Evolutionary conservation across 2,888 invertebrate genomes (phyloP).

Genomic region (Ophonus ardosiacus): DNA sequence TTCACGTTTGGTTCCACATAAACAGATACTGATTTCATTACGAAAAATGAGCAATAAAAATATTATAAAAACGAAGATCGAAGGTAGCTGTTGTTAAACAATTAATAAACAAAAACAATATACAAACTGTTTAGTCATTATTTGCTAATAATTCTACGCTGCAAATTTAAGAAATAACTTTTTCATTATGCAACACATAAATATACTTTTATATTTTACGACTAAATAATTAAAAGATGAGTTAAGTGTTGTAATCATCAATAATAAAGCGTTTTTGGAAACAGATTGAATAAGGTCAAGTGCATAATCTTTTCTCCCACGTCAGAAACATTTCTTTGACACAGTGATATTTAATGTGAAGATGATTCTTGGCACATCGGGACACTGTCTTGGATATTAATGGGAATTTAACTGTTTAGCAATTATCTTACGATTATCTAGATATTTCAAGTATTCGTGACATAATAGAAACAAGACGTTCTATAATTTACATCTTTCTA

Average conservation of each 20-base stretch:
- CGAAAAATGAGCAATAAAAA: not conserved
- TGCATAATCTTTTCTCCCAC: conserved; percentile 26
- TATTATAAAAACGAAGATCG: not conserved
- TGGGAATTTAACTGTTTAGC: conserved; percentile 11
- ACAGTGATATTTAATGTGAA: conserved; percentile 37
- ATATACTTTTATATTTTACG: not conserved
- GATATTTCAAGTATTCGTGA: not conserved
- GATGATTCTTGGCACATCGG: conserved; percentile 3
- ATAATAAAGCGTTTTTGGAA: not conserved
- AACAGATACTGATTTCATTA: not conserved
- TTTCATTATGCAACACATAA: conserved; percentile 7
- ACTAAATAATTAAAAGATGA: conserved; percentile 3
- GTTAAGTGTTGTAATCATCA: not conserved
- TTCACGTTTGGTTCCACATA: not conserved
- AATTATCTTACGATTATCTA: conserved; percentile 6
- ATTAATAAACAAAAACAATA: conserved; percentile 9
- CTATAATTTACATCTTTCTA: not conserved
- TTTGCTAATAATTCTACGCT: conserved; percentile 14
- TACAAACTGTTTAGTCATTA: not conserved
- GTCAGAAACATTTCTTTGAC: not conserved
- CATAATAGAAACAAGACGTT: not conserved
- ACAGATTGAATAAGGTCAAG: conserved; percentile 3
- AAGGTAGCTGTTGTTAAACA: conserved; percentile 1
- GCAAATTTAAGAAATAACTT: conserved; percentile 5
- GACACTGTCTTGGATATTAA: conserved; percentile 25